Percentiles rank a stretch among this genome's conserved stretches.
These are phyloP conservation scores for Troglohyphantes excavatus DNA, from an alignment of 2,888 invertebrate species.

Conservation along the genomic window DNA sequence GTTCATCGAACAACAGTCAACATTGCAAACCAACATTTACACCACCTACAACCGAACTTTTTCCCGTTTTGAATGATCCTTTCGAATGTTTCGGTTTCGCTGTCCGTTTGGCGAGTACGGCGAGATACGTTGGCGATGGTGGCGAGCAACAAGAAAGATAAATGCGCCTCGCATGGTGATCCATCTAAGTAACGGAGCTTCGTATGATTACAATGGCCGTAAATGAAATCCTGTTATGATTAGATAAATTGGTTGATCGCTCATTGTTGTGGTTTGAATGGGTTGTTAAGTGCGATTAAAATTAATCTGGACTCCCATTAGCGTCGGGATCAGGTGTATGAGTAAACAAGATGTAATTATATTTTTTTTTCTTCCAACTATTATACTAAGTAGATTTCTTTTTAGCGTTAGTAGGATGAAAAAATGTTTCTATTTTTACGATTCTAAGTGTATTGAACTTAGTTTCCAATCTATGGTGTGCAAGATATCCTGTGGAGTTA, in stretches of 20 bases:
- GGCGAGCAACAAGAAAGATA: background rate
- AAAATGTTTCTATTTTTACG: too few relatives aligned
- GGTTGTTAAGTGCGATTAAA: constrained; percentile 5
- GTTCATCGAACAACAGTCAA: background rate
- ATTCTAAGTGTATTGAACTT: too few relatives aligned
- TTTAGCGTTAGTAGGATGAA: too few relatives aligned
- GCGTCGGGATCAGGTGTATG: background rate
- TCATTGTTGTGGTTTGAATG: constrained; percentile 3
- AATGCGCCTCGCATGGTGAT: too few relatives aligned
- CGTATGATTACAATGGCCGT: too few relatives aligned
- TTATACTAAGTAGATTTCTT: too few relatives aligned
- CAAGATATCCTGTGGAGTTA: too few relatives aligned
- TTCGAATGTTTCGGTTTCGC: constrained; percentile 34
- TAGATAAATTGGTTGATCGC: background rate
- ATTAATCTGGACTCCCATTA: background rate
- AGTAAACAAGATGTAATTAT: background rate
- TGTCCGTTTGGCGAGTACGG: constrained; percentile 10
- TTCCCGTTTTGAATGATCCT: constrained; percentile 20
- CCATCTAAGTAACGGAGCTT: too few relatives aligned
- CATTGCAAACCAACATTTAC: background rate
- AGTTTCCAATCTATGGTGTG: too few relatives aligned
- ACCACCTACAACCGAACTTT: background rate
- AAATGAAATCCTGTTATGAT: background rate
- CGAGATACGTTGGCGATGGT: background rate
- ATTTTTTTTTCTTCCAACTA: too few relatives aligned